A percentile compares a stretch with the other conserved stretches of the same genome.
phyloP scores from a whole-genome alignment of 2,888 invertebrate species.

The Nyleta sp. region DNA sequence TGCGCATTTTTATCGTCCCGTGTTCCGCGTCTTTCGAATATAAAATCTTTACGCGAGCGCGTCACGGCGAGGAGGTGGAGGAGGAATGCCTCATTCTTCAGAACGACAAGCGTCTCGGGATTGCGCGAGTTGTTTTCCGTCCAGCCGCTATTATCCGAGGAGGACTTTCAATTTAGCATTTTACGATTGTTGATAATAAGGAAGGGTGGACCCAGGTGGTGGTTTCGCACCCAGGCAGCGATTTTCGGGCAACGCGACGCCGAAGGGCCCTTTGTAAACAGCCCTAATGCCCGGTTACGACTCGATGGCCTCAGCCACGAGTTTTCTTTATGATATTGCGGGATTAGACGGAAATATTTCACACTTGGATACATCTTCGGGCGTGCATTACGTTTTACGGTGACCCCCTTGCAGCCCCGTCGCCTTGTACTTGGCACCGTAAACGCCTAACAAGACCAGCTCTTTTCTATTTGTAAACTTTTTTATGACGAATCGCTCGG shows the following conservation, averaged over 20 bases:
- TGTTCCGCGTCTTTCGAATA: conserved; percentile 54
- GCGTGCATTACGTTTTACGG: conserved; percentile 80
- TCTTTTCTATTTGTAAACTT: conserved; percentile 52
- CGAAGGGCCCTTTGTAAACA: conserved; percentile 81
- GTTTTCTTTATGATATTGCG: conserved; percentile 82
- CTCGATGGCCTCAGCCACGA: conserved; percentile 70
- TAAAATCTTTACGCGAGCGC: conserved; percentile 66
- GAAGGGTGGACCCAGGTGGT: conserved; percentile 79
- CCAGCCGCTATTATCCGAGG: conserved; percentile 68
- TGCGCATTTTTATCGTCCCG: conserved; percentile 48
- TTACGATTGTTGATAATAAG: conserved; percentile 83
- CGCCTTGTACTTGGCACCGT: conserved; percentile 41
- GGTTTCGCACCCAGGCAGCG: conserved; percentile 70
- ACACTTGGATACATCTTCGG: conserved; percentile 80
- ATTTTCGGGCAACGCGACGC: conserved; percentile 70
- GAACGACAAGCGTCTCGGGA: conserved; percentile 56
- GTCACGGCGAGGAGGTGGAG: conserved; percentile 30
- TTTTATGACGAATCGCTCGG: conserved; percentile 51
- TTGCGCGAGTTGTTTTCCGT: conserved; percentile 63
- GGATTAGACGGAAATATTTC: conserved; percentile 82
- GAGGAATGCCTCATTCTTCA: conserved; percentile 37
- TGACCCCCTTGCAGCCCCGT: no score
- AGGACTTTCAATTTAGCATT: conserved; percentile 81
- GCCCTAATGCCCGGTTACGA: conserved; percentile 82
- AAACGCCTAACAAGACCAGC: conserved; percentile 50